Percentiles rank a stretch among this genome's conserved stretches.
These are phyloP conservation scores for Choristoneura fumiferana DNA, from an alignment of 1,140 invertebrate genomes.

Conservation along the genomic window DNA sequence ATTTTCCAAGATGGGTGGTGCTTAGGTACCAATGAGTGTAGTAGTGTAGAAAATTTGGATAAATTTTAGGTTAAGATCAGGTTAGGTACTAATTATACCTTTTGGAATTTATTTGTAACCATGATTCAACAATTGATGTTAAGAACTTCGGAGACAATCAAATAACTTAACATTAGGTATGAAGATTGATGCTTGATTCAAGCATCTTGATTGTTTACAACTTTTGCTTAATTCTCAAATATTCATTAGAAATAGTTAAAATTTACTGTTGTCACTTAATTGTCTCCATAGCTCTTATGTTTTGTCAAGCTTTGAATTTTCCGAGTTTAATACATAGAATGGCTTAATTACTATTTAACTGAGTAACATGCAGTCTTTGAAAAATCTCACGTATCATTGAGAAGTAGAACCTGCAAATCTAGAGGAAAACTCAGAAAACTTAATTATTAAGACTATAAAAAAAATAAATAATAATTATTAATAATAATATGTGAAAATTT, in stretches of 20 bases:
- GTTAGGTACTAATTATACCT: no score
- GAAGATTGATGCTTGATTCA: no score
- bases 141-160: no score
- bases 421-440: constrained; percentile 9
- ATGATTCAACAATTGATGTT: no score
- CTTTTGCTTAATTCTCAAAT: no score
- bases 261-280: no score
- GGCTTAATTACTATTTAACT: background rate
- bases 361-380: background rate
- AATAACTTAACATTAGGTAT: no score
- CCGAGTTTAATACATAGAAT: constrained; percentile 9
- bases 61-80: background rate
- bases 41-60: background rate
- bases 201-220: no score
- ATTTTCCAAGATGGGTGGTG: background rate
- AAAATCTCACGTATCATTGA: background rate
- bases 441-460: background rate
- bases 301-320: no score
- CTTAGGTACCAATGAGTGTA: background rate
- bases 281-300: no score
- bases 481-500: background rate
- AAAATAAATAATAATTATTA: background rate
- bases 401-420: background rate
- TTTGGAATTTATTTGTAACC: no score
- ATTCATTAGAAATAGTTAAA: no score